These are phyloP conservation scores for Patella caerulea DNA, from an alignment of 2,888 invertebrate species.

Conservation along the genomic window DNA sequence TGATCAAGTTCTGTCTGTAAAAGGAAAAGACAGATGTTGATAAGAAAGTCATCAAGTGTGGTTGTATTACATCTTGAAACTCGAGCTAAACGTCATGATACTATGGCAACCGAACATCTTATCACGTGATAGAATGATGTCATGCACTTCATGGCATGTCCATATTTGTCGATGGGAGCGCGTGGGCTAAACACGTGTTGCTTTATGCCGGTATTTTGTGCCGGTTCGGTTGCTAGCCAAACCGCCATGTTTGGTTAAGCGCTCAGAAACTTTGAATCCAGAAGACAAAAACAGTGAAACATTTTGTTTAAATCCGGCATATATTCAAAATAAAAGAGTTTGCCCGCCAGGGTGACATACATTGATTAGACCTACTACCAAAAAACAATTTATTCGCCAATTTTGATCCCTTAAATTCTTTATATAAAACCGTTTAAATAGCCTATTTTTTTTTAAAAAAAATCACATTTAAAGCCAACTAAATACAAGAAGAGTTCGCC, in stretches of 20 bases:
- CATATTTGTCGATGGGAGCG: slow-evolving; percentile 5
- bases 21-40: slow-evolving; percentile 4
- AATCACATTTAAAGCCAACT: too few species aligned
- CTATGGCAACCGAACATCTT: neutral
- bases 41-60: neutral
- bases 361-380: too few species aligned
- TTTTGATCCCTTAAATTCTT: too few species aligned
- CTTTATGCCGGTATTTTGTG: neutral
- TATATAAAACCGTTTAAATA: too few species aligned
- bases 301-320: too few species aligned
- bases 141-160: slow-evolving; percentile 3
- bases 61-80: slow-evolving; percentile 5
- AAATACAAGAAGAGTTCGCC: too few species aligned
- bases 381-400: too few species aligned
- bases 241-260: neutral
- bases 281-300: too few species aligned
- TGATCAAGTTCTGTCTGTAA: slow-evolving; percentile 1
- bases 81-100: neutral
- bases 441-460: too few species aligned
- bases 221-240: neutral
- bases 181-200: neutral
- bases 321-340: too few species aligned
- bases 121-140: slow-evolving; percentile 8
- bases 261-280: neutral
- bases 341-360: too few species aligned